A percentile compares a stretch with the other conserved stretches of the same genome.
Evolutionary conservation across 1,140 invertebrate species (phyloP).

Genomic region (Macrostomum lignano): DNA sequence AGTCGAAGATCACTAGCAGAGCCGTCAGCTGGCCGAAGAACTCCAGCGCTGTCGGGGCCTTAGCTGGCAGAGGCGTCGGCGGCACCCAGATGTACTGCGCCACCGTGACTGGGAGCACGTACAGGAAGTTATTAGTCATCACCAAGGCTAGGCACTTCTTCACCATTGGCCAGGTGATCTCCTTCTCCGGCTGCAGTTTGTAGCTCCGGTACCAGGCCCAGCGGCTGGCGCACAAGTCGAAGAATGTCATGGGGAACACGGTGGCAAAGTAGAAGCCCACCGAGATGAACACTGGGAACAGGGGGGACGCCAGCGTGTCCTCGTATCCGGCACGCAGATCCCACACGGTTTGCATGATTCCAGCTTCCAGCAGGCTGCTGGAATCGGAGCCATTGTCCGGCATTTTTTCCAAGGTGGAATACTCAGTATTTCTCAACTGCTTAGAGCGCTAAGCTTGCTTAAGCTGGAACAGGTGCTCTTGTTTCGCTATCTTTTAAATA

Average conservation of each 20-base stretch:
- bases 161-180: conserved; percentile 13
- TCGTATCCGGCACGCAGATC: conserved; percentile 11
- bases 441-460: too few species aligned
- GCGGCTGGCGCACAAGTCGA: conserved; percentile 12
- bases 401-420: too few species aligned
- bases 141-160: conserved; percentile 13
- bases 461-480: too few species aligned
- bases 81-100: conserved; percentile 16
- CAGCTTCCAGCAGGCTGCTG: too few species aligned
- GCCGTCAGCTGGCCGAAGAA: conserved; percentile 10
- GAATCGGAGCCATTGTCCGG: too few species aligned
- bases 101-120: conserved; percentile 14
- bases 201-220: conserved; percentile 12
- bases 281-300: conserved; percentile 14
- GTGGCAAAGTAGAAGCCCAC: conserved; percentile 13
- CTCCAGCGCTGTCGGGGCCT: conserved; percentile 13
- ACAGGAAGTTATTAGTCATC: conserved; percentile 13
- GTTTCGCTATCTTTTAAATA: too few species aligned
- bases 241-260: conserved; percentile 12
- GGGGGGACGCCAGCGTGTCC: conserved; percentile 12
- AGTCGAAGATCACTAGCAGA: conserved; percentile 14
- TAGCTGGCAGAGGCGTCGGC: conserved; percentile 9
- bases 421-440: too few species aligned
- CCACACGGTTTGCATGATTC: conserved; percentile 14
- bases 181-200: conserved; percentile 14